phyloP scores from a whole-genome alignment of 2,797 vertebrate species.

The Cephalopachus bancanus region DNA sequence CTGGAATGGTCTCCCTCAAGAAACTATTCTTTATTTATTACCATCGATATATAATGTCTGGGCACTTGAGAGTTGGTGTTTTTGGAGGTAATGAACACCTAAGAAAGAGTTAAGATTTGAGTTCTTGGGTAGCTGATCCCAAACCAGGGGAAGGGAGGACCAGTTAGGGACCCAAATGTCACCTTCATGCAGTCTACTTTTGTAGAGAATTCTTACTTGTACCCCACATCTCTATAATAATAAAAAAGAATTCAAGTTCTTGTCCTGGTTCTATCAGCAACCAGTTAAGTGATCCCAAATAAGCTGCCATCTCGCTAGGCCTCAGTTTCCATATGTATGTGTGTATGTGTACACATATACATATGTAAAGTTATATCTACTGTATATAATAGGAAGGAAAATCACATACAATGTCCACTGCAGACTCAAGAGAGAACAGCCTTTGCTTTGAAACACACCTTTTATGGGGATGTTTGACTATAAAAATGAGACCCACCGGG shows the following conservation, averaged over 20 bases:
- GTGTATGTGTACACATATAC: neutral
- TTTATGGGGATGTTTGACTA: conserved; percentile 55
- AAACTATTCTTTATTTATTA: conserved; percentile 74
- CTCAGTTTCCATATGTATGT: neutral
- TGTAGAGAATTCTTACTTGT: too few species aligned
- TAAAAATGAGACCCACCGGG: conserved; percentile 10
- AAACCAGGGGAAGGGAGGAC: too few species aligned
- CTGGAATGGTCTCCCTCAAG: conserved; percentile 44
- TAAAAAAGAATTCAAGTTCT: neutral
- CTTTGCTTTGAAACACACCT: neutral
- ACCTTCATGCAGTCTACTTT: too few species aligned
- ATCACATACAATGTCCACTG: neutral
- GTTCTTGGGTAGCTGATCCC: too few species aligned
- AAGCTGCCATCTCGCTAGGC: neutral
- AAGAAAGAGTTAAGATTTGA: neutral
- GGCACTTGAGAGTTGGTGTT: neutral
- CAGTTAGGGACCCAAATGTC: too few species aligned
- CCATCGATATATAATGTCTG: conserved; percentile 60
- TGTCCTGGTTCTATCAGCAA: conserved; percentile 34
- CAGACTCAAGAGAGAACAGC: neutral
- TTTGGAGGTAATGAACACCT: conserved; percentile 12
- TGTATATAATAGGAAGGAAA: neutral
- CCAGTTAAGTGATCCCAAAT: neutral
- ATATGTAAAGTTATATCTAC: neutral
- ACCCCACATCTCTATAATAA: too few species aligned